Evolutionary conservation across 1,140 invertebrate species (phyloP), one percentile per base, ranked within the genome.

Genomic region (Eumaeus atala): DNA sequence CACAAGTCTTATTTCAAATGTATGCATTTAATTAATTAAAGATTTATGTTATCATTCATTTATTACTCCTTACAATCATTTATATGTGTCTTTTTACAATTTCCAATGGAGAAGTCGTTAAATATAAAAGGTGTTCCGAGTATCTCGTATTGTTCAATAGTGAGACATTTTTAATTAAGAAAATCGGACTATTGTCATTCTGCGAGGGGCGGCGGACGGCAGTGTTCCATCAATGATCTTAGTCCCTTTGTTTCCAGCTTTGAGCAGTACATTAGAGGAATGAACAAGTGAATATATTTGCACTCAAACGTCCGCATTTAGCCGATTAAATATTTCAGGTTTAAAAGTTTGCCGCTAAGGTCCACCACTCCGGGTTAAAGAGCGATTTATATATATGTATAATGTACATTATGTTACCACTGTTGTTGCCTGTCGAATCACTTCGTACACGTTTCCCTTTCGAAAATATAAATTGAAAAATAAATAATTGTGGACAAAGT

Each of bases 141-240:
- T 33, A 52, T 48, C 44, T 42, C 42, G 65, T 54, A 65, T 70
- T 70, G 68, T 70, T 48, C 48, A 61, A 63, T 70, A 62, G 65
- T 70, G 53, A 68, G 69, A 73, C 67, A 72, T 76, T 77, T 82
- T 82, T 82, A 82, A 82, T 82, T 79, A 82, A 77, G 70, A 72
- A 76, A 79, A 76, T 82, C 74, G 75, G 61, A 56, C 57, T 62
- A 70, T 75, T 75, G 51, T 52, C 37, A 57, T 57, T 44, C 36
- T 62, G 56, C 62, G 21, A 28, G 21, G 21, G 21, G 21, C 21
- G 21, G 21, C 21, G 21, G 21, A 6, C 21, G 21, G 21, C 21
- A 28, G 21, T 28, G 2, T 28, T 28, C 53, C 62, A 67, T 70
- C 74, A 66, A 72, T 75, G 72, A 70, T 68, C 59, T 53, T 60